Conservation (phyloP, 2,888 invertebrate species). For the Sialis fuliginosa region DNA sequence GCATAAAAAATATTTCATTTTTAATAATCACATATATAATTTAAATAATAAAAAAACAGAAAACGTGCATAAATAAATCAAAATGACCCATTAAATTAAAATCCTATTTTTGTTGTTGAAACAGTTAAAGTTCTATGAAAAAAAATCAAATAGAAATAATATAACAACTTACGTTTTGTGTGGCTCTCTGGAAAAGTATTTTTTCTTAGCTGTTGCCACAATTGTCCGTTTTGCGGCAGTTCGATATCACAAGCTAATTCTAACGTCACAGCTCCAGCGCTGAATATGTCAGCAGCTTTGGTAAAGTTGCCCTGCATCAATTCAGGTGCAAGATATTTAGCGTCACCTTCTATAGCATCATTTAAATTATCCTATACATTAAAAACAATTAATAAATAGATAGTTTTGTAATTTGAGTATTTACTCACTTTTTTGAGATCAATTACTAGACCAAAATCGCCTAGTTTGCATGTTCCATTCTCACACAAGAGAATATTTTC, state of each 20-base stretch:
- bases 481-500: conserved; percentile 54
- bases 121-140: no score
- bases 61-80: not conserved
- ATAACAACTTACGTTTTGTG: conserved; percentile 20
- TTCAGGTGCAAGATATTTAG: conserved; percentile 58
- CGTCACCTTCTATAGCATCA: conserved; percentile 52
- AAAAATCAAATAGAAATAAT: not conserved
- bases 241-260: conserved; percentile 53
- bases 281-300: conserved; percentile 56
- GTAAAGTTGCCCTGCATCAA: conserved; percentile 43
- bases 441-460: conserved; percentile 56
- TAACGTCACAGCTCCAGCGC: conserved; percentile 52
- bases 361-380: conserved; percentile 27
- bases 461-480: conserved; percentile 48
- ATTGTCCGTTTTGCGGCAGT: conserved; percentile 44
- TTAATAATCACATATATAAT: no score
- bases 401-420: not conserved
- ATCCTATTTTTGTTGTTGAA: no score
- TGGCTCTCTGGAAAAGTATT: conserved; percentile 33
- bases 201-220: conserved; percentile 47
- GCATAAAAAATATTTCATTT: not conserved
- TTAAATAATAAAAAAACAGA: not conserved
- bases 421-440: conserved; percentile 33
- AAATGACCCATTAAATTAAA: no score
- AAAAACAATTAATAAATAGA: not conserved